phyloP scores from a whole-genome alignment of 2,797 vertebrate species.

The Pseudotriccus pelzelni region DNA sequence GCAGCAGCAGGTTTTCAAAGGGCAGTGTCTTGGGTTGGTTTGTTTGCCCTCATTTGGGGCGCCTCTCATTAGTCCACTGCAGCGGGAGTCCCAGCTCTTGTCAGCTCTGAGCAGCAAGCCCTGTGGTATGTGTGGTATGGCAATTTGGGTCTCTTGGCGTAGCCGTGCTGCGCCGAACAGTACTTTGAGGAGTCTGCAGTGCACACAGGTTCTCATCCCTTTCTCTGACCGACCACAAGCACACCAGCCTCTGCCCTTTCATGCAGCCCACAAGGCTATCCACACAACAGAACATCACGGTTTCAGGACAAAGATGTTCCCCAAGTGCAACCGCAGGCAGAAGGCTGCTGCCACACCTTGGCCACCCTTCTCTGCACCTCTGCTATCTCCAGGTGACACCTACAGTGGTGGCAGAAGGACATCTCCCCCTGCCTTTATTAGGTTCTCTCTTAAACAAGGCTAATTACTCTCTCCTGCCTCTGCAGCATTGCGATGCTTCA shows the following conservation, averaged over 20 bases:
- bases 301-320: neutral
- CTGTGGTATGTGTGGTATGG: accelerated
- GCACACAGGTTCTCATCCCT: neutral
- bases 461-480: neutral
- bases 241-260: accelerated
- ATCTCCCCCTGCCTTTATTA: neutral
- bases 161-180: neutral
- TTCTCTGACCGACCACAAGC: accelerated
- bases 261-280: neutral
- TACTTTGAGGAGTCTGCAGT: neutral
- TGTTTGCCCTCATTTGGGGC: neutral
- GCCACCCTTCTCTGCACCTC: neutral
- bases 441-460: neutral
- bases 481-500: neutral
- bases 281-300: neutral
- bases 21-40: neutral
- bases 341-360: neutral
- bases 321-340: neutral
- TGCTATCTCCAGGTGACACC: neutral
- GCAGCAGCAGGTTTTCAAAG: neutral
- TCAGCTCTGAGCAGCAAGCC: neutral
- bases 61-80: accelerated
- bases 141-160: accelerated
- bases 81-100: accelerated
- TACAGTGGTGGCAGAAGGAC: neutral